Evolutionary conservation across 1,140 invertebrate genomes (phyloP).

Genomic region (Pygmarrhopalites habei): DNA sequence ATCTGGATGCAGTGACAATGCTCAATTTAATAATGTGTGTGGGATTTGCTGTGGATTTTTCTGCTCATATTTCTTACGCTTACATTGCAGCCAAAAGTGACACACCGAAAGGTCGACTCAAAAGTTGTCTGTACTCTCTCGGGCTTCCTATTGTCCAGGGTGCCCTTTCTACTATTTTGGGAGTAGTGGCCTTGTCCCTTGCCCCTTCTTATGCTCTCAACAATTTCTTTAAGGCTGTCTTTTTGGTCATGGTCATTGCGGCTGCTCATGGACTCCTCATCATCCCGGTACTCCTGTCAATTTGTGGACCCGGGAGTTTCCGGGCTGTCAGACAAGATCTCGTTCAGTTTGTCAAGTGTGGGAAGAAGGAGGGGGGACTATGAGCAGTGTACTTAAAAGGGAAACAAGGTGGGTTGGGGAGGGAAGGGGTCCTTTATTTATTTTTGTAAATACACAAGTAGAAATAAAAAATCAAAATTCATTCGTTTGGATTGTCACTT

Average conservation of each 20-base stretch:
- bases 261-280: conserved; percentile 87
- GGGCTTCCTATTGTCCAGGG: conserved; percentile 92
- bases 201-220: conserved; percentile 93
- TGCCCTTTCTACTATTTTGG: conserved; percentile 84
- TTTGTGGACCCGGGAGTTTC: conserved; percentile 75
- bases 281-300: conserved; percentile 80
- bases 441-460: too few relatives aligned
- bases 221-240: conserved; percentile 98
- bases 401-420: too few relatives aligned
- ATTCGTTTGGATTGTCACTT: too few relatives aligned
- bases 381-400: too few relatives aligned
- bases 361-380: too few relatives aligned
- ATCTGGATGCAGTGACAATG: conserved; percentile 95
- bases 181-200: conserved; percentile 75
- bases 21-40: conserved; percentile 98
- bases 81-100: conserved; percentile 72
- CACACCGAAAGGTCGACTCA: conserved; percentile 69
- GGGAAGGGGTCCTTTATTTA: too few relatives aligned
- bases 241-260: too few relatives aligned
- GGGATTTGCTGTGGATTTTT: too few relatives aligned
- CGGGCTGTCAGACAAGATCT: conserved; percentile 45
- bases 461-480: too few relatives aligned
- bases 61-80: too few relatives aligned
- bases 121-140: conserved; percentile 76
- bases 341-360: too few relatives aligned